Percentiles rank a stretch among this genome's conserved stretches.
Conservation (phyloP, 23 tunicate species). For the Halocynthia aurantium region DNA sequence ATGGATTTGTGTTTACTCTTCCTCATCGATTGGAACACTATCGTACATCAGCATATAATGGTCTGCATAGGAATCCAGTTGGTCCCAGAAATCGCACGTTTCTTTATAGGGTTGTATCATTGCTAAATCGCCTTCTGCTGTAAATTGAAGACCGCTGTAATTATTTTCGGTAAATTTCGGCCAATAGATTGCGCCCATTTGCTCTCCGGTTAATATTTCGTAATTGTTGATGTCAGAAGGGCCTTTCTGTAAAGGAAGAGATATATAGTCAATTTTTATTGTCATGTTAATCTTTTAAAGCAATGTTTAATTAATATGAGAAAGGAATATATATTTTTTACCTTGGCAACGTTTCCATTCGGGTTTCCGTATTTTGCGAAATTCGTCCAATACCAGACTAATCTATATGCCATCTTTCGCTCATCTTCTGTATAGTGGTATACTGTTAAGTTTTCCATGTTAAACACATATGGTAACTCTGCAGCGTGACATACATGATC, state of each 20-base stretch:
- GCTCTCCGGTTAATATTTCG: background rate
- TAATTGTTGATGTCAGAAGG: background rate
- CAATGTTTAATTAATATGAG: too few relatives aligned
- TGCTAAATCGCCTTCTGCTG: conserved; percentile 32
- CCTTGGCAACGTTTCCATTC: conserved; percentile 21
- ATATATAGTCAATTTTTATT: too few relatives aligned
- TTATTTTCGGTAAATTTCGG: conserved; percentile 8
- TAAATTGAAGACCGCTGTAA: conserved; percentile 28
- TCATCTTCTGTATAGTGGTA: conserved; percentile 24
- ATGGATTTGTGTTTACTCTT: conserved; percentile 29
- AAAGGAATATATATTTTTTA: background rate
- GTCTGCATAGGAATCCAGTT: conserved; percentile 35
- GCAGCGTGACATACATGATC: conserved; percentile 58
- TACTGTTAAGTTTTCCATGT: conserved; percentile 28
- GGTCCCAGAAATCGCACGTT: conserved; percentile 43
- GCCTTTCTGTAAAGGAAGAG: background rate
- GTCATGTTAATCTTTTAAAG: too few relatives aligned
- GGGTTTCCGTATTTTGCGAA: conserved; percentile 60
- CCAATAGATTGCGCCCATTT: conserved; percentile 7
- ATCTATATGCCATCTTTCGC: conserved; percentile 18
- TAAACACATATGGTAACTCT: conserved; percentile 43
- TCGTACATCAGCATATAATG: conserved; percentile 20
- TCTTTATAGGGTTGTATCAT: conserved; percentile 23
- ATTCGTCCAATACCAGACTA: conserved; percentile 36
- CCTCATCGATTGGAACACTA: background rate